Percentiles rank a stretch among this genome's conserved stretches.
phyloP scores from a whole-genome alignment of 2,113 vertebrate species.

The human region GRCh38 chr11:91493501-91494000 shows the following conservation, averaged over 20 bases:
- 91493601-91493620: background rate
- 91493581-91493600: constrained; percentile 16
- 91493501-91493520: constrained; percentile 53
- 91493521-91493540: constrained; percentile 70
- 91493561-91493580: constrained; percentile 37
- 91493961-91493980: constrained; percentile 39
- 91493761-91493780: constrained; percentile 50
- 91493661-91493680: constrained; percentile 4
- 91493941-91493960: constrained; percentile 69
- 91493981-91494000: constrained; percentile 50
- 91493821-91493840: background rate
- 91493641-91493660: background rate
- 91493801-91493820: background rate
- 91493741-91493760: constrained; percentile 69
- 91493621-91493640: background rate
- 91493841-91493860: constrained; percentile 66
- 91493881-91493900: constrained; percentile 65
- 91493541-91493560: constrained; percentile 60
- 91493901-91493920: constrained; percentile 76
- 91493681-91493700: background rate
- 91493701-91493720: background rate
- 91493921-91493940: constrained; percentile 41
- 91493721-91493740: constrained; percentile 47
- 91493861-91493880: constrained; percentile 68
- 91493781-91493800: constrained; percentile 58